Evolutionary conservation across 2,113 vertebrate genomes (phyloP).

Genomic region (Suricata suricatta): DNA sequence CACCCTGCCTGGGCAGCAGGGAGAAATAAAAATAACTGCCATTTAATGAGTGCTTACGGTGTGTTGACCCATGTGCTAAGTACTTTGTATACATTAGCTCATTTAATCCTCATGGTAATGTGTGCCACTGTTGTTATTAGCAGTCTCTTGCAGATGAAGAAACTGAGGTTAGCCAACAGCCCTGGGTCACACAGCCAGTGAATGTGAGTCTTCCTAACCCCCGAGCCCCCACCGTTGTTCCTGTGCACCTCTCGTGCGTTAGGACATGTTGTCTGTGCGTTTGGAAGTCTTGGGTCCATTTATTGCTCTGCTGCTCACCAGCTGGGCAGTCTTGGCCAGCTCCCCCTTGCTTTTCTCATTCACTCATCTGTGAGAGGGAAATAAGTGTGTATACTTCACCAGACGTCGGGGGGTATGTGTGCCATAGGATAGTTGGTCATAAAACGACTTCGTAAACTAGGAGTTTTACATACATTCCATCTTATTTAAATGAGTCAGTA

Average conservation of each 20-base stretch:
- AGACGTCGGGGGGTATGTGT: not conserved
- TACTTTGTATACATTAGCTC: not conserved
- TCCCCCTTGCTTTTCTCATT: not conserved
- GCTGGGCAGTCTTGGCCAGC: not conserved
- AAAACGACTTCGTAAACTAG: not conserved
- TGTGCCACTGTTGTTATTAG: not conserved
- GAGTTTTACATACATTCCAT: not conserved
- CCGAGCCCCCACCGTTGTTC: accelerated
- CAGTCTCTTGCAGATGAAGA: not conserved
- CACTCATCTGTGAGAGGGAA: not conserved
- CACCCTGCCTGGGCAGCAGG: not conserved
- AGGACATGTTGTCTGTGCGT: not conserved
- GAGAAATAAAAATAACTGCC: not conserved
- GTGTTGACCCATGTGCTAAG: not conserved
- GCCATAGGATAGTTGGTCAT: not conserved
- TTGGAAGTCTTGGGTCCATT: not conserved
- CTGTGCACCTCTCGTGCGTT: accelerated
- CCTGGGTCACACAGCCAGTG: not conserved
- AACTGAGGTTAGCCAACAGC: not conserved
- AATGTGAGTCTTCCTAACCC: not conserved
- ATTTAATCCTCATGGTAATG: not conserved
- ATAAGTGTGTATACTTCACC: not conserved
- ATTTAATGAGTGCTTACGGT: not conserved
- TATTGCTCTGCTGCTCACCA: not conserved
- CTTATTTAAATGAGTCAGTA: not conserved